Conservation (phyloP, 2,113 vertebrate species). For the Ariopsis seemanni region DNA sequence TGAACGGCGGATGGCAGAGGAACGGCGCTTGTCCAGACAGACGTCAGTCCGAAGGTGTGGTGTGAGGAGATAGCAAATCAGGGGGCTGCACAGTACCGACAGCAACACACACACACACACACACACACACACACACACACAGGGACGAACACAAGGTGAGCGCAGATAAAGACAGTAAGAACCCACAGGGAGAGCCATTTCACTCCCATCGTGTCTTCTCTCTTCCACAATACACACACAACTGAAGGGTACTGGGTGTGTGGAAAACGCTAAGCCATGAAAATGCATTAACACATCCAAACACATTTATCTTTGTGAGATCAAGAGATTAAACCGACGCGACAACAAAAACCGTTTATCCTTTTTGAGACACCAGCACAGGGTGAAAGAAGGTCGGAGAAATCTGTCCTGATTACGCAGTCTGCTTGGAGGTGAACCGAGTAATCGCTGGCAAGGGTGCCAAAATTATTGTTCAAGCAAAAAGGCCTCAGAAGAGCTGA, state of each 20-base stretch:
- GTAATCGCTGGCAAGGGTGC: neutral
- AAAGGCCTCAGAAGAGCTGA: neutral
- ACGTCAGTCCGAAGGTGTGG: constrained; percentile 8
- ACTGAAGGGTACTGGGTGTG: neutral
- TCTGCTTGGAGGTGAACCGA: neutral
- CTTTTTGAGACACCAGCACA: neutral
- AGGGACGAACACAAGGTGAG: constrained; percentile 38
- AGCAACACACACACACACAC: neutral
- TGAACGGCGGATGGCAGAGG: neutral
- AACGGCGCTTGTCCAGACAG: neutral
- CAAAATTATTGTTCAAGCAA: neutral
- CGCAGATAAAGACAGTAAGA: neutral
- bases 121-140: constrained; percentile 1
- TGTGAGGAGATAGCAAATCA: constrained; percentile 37
- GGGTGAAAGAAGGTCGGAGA: neutral
- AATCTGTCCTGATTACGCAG: neutral
- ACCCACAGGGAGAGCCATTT: constrained; percentile 16
- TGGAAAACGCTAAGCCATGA: neutral
- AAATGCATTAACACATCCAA: neutral
- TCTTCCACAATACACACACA: neutral
- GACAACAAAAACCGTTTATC: neutral
- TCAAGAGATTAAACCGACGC: neutral
- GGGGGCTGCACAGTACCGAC: neutral
- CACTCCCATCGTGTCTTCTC: neutral
- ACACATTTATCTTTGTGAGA: neutral